Conservation (phyloP, 2,888 invertebrate species). For the Caenorhabditis wallacei region DNA sequence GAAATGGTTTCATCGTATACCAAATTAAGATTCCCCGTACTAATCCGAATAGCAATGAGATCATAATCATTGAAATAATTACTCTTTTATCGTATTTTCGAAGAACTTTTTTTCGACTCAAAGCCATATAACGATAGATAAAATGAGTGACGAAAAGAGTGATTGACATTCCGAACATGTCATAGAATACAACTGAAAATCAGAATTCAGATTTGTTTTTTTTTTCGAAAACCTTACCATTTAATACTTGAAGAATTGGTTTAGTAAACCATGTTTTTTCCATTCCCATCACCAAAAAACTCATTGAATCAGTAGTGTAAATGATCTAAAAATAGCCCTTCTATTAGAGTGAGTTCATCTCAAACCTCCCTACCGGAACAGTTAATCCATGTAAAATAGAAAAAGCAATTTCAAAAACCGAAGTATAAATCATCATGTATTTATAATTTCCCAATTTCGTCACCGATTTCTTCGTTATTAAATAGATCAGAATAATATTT, state of each 20-base stretch:
- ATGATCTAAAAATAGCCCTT: constrained; percentile 12
- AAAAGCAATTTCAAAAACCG: constrained; percentile 16
- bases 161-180: constrained; percentile 56
- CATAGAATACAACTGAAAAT: constrained; percentile 36
- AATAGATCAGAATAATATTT: not conserved
- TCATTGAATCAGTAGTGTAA: constrained; percentile 27
- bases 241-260: constrained; percentile 6
- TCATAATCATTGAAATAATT: not conserved
- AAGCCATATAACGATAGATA: constrained; percentile 39
- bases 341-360: not conserved
- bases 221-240: not conserved
- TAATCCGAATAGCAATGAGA: constrained; percentile 5
- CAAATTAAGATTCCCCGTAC: constrained; percentile 26
- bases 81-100: not conserved
- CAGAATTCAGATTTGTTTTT: not conserved
- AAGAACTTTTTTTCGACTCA: constrained; percentile 18
- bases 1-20: constrained; percentile 42
- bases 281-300: constrained; percentile 23
- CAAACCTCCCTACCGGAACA: constrained; percentile 6
- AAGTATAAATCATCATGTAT: constrained; percentile 19
- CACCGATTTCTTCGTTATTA: constrained; percentile 7
- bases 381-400: constrained; percentile 14
- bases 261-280: constrained; percentile 11
- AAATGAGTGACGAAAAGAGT: constrained; percentile 45
- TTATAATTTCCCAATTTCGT: constrained; percentile 10